phyloP scores from a whole-genome alignment of 2,797 vertebrate species.

The Falco biarmicus region DNA sequence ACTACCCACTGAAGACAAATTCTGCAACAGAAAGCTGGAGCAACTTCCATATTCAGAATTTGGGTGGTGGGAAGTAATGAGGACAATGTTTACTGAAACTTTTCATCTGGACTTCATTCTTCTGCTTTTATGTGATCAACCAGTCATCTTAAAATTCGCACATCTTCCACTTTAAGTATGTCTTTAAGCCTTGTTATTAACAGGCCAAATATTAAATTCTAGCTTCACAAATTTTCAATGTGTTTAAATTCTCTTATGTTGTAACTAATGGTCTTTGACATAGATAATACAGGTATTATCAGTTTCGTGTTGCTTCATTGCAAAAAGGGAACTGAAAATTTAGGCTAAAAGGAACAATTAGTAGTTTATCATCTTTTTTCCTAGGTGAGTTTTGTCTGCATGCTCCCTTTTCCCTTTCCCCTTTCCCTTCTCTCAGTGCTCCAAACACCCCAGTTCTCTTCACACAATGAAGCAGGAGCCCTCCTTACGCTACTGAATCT shows the following conservation, averaged over 20 bases:
- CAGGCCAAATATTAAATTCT: neutral
- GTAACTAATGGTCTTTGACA: neutral
- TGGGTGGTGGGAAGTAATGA: neutral
- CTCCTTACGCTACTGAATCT: neutral
- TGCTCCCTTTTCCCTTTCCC: neutral
- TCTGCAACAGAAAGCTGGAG: neutral
- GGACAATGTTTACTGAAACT: fast-evolving
- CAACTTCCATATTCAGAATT: neutral
- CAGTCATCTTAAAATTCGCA: neutral
- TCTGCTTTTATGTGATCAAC: neutral
- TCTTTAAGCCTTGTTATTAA: neutral
- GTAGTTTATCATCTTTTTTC: neutral
- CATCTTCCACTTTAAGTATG: neutral
- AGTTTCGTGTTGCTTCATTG: neutral
- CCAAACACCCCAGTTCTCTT: neutral
- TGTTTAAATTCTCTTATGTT: neutral
- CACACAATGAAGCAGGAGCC: neutral
- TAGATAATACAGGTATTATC: neutral
- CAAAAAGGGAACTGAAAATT: neutral
- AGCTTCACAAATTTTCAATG: neutral
- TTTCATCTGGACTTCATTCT: neutral
- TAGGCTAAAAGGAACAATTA: neutral
- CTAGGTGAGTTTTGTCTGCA: neutral
- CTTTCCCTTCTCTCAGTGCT: neutral
- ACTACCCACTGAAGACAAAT: neutral